Evolutionary conservation across 2,888 invertebrate genomes (phyloP).

Genomic region (Bombyx huttoni): DNA sequence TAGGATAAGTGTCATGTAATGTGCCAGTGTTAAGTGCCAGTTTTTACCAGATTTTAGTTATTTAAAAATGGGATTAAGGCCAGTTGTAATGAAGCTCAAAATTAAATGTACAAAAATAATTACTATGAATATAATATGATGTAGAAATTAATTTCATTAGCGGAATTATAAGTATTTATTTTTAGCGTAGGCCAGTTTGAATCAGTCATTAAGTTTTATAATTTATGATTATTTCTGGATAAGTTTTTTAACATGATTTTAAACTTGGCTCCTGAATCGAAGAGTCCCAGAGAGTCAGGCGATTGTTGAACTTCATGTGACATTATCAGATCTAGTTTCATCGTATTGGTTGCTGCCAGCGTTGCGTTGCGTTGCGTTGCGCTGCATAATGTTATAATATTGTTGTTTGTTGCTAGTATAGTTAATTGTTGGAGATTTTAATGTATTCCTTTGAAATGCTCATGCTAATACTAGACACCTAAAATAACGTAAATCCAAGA

Average conservation of each 20-base stretch:
- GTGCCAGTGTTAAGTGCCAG: constrained; percentile 33
- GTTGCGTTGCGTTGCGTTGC: background rate
- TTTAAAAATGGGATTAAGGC: constrained; percentile 53
- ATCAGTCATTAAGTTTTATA: constrained; percentile 1
- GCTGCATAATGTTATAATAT: constrained; percentile 3
- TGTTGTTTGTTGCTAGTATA: constrained; percentile 3
- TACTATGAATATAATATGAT: constrained; percentile 13
- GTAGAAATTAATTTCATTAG: constrained; percentile 29
- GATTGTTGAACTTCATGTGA: background rate
- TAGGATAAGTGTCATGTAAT: constrained; percentile 3
- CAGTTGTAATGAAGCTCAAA: constrained; percentile 65
- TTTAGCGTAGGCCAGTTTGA: constrained; percentile 3
- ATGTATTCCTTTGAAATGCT: constrained; percentile 5
- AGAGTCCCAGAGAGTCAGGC: no score
- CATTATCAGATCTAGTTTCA: background rate
- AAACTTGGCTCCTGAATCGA: no score
- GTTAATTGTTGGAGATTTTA: constrained; percentile 3
- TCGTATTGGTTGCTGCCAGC: background rate
- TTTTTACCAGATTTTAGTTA: constrained; percentile 42
- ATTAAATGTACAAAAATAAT: constrained; percentile 52
- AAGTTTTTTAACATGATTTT: no score
- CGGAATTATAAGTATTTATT: constrained; percentile 6
- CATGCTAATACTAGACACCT: constrained; percentile 1
- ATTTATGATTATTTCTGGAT: background rate
- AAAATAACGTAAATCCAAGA: constrained; percentile 4